Conservation (phyloP, 2,113 vertebrate genomes). For the Planiliza haematocheilus region DNA sequence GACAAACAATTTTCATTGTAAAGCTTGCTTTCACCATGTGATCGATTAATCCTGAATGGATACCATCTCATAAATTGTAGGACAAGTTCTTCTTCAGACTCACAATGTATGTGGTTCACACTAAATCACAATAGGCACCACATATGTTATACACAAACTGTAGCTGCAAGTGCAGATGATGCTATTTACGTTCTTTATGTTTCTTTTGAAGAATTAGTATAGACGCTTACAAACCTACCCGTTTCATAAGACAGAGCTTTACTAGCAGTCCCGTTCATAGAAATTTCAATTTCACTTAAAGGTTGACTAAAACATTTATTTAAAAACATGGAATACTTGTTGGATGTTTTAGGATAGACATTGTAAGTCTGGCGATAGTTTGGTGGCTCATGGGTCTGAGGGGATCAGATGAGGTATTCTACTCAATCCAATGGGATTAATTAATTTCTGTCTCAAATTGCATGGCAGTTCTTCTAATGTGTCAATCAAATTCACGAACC, state of each 20-base stretch:
- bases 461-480: no score
- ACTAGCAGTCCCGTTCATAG: neutral
- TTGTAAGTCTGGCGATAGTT: no score
- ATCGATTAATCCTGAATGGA: no score
- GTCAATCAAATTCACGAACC: no score
- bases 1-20: neutral
- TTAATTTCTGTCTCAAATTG: no score
- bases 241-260: neutral
- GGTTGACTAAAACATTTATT: neutral
- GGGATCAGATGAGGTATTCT: no score
- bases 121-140: conserved; percentile 16
- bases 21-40: neutral
- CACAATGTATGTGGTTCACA: neutral
- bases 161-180: neutral
- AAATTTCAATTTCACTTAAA: neutral
- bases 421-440: no score
- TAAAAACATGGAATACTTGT: neutral
- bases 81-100: conserved; percentile 21
- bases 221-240: neutral
- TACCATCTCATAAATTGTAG: conserved; percentile 3
- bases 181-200: neutral
- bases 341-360: neutral
- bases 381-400: no score
- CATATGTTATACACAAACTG: neutral
- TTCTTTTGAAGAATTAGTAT: neutral